Evolutionary conservation across 1,140 invertebrate genomes (phyloP), one percentile per base, ranked within the genome.

Genomic region (Sweltsa coloradensis): DNA sequence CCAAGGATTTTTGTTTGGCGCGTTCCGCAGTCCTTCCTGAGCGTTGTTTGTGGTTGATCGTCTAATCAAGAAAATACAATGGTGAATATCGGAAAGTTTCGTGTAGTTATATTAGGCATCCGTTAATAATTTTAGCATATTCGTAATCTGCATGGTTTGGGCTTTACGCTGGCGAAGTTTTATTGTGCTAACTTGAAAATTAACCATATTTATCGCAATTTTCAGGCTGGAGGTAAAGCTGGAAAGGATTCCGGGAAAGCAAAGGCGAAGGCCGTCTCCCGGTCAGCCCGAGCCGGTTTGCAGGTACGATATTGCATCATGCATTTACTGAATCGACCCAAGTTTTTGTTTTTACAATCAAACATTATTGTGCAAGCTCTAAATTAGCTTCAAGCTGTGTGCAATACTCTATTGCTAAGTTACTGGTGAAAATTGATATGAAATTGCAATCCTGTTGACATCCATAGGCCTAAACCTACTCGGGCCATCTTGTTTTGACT

Each of bases 231-330:
- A 63, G 95, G 95, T 63, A 99, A 99, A 86, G 94, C 95, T 70
- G 95, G 95, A 61, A 98, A 98, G 76, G 94, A 98, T 76, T 96
- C 93, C 41, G 96, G 96, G 60, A 99, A 99, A 77, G 88, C 93
- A n/a, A 98, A 98, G 73, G 90, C 92, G 40, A 98, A 98, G 76
- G 94, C 95, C 55, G 91, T 99, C 31, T 98, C 95, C 41, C 81
- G 96, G 62, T 98, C 95, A 43, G 93, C 94, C 46, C 78, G 95
- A 60, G 96, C 96, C 60, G 96, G 96, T 55, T 77, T 99, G 59
- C 95, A 97, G 84, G 93, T 96, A 77, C 77, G 71, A 40, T 31
- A 27, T 19, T 5, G 2, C 3, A 42, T 9, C 7, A 11, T 40
- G 18, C 19, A 21, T 14, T 9, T 14, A 40, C 37, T 11, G n/a